These are phyloP conservation scores for Odobenus rosmarus DNA, from an alignment of 2,113 vertebrate genomes.

Conservation along the genomic window DNA sequence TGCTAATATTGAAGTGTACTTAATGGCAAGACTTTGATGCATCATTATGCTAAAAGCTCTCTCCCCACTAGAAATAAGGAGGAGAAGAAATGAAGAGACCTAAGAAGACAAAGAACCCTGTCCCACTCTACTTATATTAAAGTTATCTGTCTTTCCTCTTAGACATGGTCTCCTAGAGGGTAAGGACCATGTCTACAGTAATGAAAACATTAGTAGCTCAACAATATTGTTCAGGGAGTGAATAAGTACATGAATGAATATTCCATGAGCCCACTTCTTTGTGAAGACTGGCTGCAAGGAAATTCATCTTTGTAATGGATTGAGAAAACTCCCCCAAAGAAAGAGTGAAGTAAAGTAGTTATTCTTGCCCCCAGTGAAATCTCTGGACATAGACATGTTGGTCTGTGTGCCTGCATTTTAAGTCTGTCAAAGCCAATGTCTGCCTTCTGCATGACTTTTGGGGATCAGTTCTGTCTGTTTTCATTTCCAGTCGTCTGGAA, in stretches of 20 bases:
- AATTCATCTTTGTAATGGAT: background rate
- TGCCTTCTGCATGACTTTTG: constrained; percentile 41
- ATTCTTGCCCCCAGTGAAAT: background rate
- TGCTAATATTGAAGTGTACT: constrained; percentile 1
- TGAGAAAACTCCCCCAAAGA: background rate
- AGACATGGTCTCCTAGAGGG: background rate
- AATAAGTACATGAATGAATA: constrained; percentile 2
- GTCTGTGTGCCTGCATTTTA: background rate
- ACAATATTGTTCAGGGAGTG: background rate
- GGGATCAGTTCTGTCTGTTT: background rate
- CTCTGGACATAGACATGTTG: background rate
- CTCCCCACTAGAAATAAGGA: background rate
- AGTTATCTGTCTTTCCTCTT: background rate
- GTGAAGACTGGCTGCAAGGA: background rate
- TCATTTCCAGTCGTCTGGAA: constrained; percentile 1
- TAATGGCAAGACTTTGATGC: background rate
- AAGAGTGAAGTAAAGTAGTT: constrained; percentile 17
- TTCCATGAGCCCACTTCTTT: background rate
- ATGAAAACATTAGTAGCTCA: background rate
- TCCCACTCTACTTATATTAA: background rate
- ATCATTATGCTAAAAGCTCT: background rate
- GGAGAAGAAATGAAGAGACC: background rate
- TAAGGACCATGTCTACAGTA: background rate
- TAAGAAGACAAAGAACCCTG: background rate
- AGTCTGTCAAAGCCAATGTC: background rate